Base-by-base conservation (phyloP, 53 echinoderm and acorn worm genomes). In the Zoroaster sp. region DNA sequence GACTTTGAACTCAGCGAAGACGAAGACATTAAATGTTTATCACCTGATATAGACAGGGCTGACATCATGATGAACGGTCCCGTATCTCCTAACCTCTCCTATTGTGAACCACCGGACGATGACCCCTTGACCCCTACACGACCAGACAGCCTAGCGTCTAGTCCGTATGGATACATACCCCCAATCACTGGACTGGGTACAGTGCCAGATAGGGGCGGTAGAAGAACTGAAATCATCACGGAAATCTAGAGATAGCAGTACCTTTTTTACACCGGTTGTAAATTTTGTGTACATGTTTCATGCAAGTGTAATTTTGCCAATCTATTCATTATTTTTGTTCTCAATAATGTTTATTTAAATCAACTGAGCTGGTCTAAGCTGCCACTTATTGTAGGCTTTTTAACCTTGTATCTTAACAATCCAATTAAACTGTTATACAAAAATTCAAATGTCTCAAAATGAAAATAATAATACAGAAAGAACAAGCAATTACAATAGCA, bases 181-280 rank as follows among this genome's bases (percentile, higher is more conserved):
- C 85, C 85, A 2, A 83, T 66, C 31, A 66, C 68, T n/a, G 45
- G 49, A n/a, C 39, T 49, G 18, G 49, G 52, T 12, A 70, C 46
- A 2, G 25, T 85, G 34, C 85, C 85, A 21, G 85, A 85, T 36
- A 85, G 85, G 67, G 85, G 85, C 4, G 85, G 85, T 32, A 46
- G 85, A 71, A 18, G 35, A 85, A 85, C 70, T 85, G 85, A 85
- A 85, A 85, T 85, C 13, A 85, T 85, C 71, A 85, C 85, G 45
- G 85, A 85, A 34, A 85, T 85, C 71, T 85, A 71, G 42, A 85
- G 4, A n/a, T 38, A 15, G 18, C 34, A 41, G 9, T 20, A 28
- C 37, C 44, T 85, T 85, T 81, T 78, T 78, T 85, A 85, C 70
- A 85, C 63, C 30, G 63, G 63, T 59, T 59, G 63, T 59, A 59